phyloP scores from a whole-genome alignment of 2,113 vertebrate genomes.

The Alectura lathami region DNA sequence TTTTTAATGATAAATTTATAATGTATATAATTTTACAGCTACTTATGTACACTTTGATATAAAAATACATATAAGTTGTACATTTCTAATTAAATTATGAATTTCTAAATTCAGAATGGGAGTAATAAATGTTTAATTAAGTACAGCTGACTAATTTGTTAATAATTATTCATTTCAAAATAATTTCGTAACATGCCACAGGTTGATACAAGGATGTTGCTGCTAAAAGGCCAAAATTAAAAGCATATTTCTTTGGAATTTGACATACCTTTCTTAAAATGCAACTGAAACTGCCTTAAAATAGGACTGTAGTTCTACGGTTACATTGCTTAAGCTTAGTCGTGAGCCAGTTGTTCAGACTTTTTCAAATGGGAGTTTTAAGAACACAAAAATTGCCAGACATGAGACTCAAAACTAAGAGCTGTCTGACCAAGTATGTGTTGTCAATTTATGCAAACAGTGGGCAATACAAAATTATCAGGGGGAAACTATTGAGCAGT shows the following conservation, averaged over 20 bases:
- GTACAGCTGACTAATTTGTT: not conserved
- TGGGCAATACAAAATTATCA: not conserved
- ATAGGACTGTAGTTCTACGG: not conserved
- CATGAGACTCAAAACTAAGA: not conserved
- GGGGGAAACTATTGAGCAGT: not conserved
- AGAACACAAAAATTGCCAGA: not conserved
- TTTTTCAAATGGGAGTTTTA: not conserved
- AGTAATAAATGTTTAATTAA: not conserved
- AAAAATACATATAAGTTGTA: not conserved
- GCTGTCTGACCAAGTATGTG: not conserved
- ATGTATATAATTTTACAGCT: not conserved
- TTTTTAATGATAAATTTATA: not conserved
- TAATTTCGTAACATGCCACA: not conserved
- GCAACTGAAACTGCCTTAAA: not conserved
- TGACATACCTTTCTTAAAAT: not conserved
- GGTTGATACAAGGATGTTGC: not conserved
- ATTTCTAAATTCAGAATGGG: not conserved
- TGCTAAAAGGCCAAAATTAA: not conserved
- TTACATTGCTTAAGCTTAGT: not conserved
- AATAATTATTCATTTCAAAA: not conserved
- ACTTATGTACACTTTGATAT: not conserved
- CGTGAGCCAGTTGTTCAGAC: not conserved
- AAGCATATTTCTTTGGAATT: not conserved
- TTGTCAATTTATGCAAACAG: not conserved
- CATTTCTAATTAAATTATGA: not conserved